A percentile compares a stretch with the other conserved stretches of the same genome.
Conservation (phyloP, 2,888 invertebrate species). For the Agrotis puta region DNA sequence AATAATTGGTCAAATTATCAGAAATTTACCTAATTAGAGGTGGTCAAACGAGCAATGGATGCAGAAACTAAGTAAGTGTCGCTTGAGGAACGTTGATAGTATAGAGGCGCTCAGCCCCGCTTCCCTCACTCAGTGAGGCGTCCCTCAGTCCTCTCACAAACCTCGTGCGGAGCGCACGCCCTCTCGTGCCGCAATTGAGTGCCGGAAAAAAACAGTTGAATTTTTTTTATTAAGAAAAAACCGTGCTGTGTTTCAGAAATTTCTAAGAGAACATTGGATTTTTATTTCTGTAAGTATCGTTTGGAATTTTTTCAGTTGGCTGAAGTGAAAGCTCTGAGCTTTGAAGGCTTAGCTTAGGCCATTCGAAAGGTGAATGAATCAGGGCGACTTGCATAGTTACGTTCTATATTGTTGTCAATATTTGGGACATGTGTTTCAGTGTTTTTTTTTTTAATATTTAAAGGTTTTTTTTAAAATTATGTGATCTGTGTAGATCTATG, state of each 20-base stretch:
- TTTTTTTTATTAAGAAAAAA: constrained; percentile 80
- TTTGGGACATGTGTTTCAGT: constrained; percentile 57
- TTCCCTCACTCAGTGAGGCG: constrained; percentile 79
- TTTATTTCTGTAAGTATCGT: constrained; percentile 81
- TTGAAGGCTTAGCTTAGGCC: constrained; percentile 66
- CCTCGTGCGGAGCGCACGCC: constrained; percentile 73
- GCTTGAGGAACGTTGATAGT: constrained; percentile 65
- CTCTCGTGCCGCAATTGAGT: constrained; percentile 73
- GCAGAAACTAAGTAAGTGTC: constrained; percentile 75
- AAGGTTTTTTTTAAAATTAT: background rate
- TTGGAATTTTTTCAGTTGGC: constrained; percentile 60
- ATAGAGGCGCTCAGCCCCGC: constrained; percentile 80
- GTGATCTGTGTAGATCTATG: background rate
- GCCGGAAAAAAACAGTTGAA: constrained; percentile 76
- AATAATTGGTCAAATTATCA: background rate
- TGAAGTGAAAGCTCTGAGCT: constrained; percentile 76
- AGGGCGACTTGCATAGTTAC: constrained; percentile 65
- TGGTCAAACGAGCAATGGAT: constrained; percentile 73
- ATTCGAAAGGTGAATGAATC: constrained; percentile 78
- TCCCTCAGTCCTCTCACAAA: constrained; percentile 83
- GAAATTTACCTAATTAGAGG: background rate
- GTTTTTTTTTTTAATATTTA: no score
- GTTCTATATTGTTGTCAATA: constrained; percentile 62
- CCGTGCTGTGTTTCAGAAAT: constrained; percentile 84
- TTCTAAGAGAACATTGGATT: constrained; percentile 81